Base-by-base conservation (phyloP, 1,140 invertebrate genomes). In the Aphaenogaster floridana region DNA sequence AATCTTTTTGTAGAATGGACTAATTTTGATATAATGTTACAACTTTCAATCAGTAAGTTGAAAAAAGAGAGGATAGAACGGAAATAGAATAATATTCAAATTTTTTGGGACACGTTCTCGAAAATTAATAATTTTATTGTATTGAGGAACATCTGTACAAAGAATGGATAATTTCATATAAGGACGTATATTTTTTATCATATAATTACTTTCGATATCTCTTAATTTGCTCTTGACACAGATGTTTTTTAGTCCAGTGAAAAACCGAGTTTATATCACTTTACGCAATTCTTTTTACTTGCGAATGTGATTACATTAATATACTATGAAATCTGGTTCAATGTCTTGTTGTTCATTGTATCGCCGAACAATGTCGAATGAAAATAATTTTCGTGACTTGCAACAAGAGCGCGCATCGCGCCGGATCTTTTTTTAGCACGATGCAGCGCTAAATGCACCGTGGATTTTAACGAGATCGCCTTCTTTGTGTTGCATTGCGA, bases 381-480 rank as follows among this genome's bases (percentile, higher is more conserved):
- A 74, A 84, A 84, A 84, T 63, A 74, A 76, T 84, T 74, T 84
- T 28, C 42, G 42, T 61, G 69, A 84, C 80, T 84, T 50, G 42
- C 28, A 84, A 11, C 21, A 76, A 76, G 45, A 84, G 42, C 42
- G 69, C 54, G 39, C 66, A 71, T 13, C 21, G 52, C 3, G n/a
- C 45, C 42, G 52, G 0, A 84, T 84, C 80, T 84, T 84, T 84
- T 84, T 84, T 74, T 84, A 84, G 80, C 68, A 48, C 52, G 42
- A 48, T 74, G 28, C 28, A 72, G 13, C n/a, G 57, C 36, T 59
- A 45, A 57, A 15, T 57, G 21, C 42, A 61, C 6, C 21, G n/a
- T 36, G 28, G n/a, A 74, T 76, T 76, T 84, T 3, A 83, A 48
- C 69, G 48, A 28, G 63, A 42, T 61, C 48, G 63, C 36, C 7